These are phyloP conservation scores for Peromyscus aztecus DNA, from an alignment of 2,797 vertebrate species.

Conservation along the genomic window DNA sequence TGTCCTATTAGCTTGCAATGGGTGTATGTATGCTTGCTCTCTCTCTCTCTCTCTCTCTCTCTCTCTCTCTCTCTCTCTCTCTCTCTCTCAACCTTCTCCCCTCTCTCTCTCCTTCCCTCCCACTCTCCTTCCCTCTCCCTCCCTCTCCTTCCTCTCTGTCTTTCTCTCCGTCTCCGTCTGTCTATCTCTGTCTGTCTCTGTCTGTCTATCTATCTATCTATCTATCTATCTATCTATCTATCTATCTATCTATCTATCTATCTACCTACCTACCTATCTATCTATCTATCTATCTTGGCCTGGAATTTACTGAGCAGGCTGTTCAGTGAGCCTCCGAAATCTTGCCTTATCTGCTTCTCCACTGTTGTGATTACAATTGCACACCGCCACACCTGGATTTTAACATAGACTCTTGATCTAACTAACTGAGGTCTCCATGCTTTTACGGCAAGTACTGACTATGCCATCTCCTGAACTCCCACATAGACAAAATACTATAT, in stretches of 20 bases:
- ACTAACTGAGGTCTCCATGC: not conserved
- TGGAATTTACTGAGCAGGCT: not conserved
- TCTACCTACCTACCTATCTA: too few species aligned
- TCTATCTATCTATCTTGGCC: not conserved
- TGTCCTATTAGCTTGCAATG: not conserved
- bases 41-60: too few species aligned
- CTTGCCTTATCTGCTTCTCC: not conserved
- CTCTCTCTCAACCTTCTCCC: not conserved
- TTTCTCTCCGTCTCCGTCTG: not conserved
- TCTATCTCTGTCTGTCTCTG: too few species aligned
- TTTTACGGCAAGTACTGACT: not conserved
- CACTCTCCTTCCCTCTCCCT: too few species aligned
- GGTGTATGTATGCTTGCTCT: fast-evolving
- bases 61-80: not conserved
- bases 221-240: not conserved
- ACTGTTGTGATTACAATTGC: not conserved
- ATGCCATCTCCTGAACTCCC: not conserved
- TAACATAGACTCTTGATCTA: not conserved
- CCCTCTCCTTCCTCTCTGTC: not conserved
- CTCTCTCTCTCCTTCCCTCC: too few species aligned
- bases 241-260: too few species aligned
- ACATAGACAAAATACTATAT: not conserved
- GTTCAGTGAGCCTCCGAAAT: not conserved
- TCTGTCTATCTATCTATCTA: too few species aligned
- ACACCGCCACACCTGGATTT: not conserved